Conservation (phyloP, 2,113 vertebrate species). For the Chamaetylas fuelleborni region DNA sequence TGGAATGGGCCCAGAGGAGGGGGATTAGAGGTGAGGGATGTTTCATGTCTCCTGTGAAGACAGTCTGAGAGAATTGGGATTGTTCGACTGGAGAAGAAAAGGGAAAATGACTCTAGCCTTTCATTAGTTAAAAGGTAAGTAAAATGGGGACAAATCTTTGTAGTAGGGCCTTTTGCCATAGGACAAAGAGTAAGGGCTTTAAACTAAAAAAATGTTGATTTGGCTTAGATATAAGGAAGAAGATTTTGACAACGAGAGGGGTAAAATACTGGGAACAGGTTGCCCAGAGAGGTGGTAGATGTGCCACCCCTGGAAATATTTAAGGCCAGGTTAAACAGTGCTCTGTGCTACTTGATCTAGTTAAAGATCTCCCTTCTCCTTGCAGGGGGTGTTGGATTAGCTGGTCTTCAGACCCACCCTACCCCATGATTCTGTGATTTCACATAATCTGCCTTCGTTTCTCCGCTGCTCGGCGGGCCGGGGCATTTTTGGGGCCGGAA, state of each 20-base stretch:
- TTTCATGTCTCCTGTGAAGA: background rate
- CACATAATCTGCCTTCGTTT: background rate
- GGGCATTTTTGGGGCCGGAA: fast-evolving
- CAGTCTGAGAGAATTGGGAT: background rate
- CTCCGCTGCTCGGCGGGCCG: background rate
- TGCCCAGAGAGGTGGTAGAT: too few relatives aligned
- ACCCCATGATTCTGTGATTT: fast-evolving
- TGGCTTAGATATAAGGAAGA: background rate
- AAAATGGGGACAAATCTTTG: background rate
- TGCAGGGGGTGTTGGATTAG: background rate
- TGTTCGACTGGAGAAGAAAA: background rate
- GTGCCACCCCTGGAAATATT: too few relatives aligned
- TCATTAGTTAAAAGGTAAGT: background rate
- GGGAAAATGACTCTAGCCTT: background rate
- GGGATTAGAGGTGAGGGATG: fast-evolving
- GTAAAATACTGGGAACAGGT: background rate
- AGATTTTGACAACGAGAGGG: background rate
- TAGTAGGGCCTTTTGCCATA: background rate
- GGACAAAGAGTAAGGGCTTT: background rate
- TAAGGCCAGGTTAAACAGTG: background rate
- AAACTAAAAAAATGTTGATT: background rate
- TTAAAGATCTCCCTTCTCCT: background rate
- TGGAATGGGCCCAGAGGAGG: background rate
- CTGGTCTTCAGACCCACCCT: background rate
- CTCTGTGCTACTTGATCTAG: background rate